Evolutionary conservation across 2,113 vertebrate genomes (phyloP), one percentile per base, ranked within the genome.

Genomic region (Chionodraco myersi): DNA sequence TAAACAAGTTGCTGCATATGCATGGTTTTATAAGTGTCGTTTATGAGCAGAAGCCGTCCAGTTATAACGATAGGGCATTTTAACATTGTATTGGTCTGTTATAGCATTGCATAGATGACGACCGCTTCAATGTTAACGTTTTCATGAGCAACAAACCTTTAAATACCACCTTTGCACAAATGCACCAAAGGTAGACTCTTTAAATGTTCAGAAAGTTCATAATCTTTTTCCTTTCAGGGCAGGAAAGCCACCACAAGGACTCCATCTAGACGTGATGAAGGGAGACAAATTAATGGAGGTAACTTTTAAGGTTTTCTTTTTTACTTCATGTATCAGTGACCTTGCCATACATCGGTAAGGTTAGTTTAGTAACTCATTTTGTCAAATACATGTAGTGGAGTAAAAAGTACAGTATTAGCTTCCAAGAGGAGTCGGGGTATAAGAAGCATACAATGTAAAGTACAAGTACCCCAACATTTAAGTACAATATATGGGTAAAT

Each of bases 271-370:
- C 88, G 98, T 99, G 73, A 97, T 99, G 89, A 99, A 99, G 93
- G 97, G 97, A 93, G 98, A 99, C 93, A 99, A 99, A 88, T 94
- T 99, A 68, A 96, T 99, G 89, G 98, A 99, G 98, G 98, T 99
- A 96, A 92, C 26, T 18, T 7, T 41, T 41, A 6, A 6, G 34
- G 15, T 11, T 3, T 34, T 30, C 2, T 26, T 53, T 30, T 30
- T 30, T 30, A 30, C 30, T 4, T 30, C 30, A 30, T 30, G 30
- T 30, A 30, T 30, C 30, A 30, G 30, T 30, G 30, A 30, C 30
- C 30, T 30, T 30, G 30, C 30, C 30, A 30, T 30, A 30, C 3
- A 30, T 30, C 30, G 0, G 30, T 30, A 30, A 30, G 30, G 30
- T 30, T 30, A 30, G 30, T 30, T 30, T 30, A 30, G 30, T 4